Conservation (phyloP, 2,797 vertebrate genomes). For the Leptatherina wallacei region DNA sequence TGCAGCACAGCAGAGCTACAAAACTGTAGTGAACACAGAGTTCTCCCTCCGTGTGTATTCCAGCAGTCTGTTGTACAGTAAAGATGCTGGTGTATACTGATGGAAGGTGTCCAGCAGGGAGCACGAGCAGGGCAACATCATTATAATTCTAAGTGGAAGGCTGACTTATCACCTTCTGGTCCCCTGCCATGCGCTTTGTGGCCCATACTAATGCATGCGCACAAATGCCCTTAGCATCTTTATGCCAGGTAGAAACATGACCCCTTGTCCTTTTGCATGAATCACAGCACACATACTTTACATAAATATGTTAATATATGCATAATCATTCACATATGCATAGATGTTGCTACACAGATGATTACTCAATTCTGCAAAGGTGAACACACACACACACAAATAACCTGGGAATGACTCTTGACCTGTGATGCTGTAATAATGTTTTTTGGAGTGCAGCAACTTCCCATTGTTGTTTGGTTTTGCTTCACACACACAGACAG, state of each 20-base stretch:
- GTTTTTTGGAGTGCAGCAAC: slow-evolving; percentile 31
- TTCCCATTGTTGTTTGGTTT: slow-evolving; percentile 45
- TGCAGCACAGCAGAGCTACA: not conserved
- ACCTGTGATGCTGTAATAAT: slow-evolving; percentile 28
- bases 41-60: not conserved
- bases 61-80: slow-evolving; percentile 33
- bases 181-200: slow-evolving; percentile 34
- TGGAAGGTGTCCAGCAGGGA: slow-evolving; percentile 36
- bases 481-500: not conserved
- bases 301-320: slow-evolving; percentile 59
- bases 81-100: slow-evolving; percentile 20
- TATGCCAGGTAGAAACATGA: slow-evolving; percentile 39
- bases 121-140: slow-evolving; percentile 39
- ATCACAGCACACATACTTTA: slow-evolving; percentile 39
- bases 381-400: slow-evolving; percentile 21
- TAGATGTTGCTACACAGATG: slow-evolving; percentile 37
- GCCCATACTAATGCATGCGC: slow-evolving; percentile 48
- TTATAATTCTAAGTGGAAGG: slow-evolving; percentile 58
- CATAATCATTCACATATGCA: slow-evolving; percentile 34
- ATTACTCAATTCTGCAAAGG: slow-evolving; percentile 40
- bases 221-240: slow-evolving; percentile 25
- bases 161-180: slow-evolving; percentile 64
- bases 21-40: not conserved
- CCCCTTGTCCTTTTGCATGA: slow-evolving; percentile 39
- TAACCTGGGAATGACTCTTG: slow-evolving; percentile 19